A percentile compares a stretch with the other conserved stretches of the same genome.
Evolutionary conservation across 1,140 invertebrate species (phyloP).

Genomic region (Coelopa frigida): DNA sequence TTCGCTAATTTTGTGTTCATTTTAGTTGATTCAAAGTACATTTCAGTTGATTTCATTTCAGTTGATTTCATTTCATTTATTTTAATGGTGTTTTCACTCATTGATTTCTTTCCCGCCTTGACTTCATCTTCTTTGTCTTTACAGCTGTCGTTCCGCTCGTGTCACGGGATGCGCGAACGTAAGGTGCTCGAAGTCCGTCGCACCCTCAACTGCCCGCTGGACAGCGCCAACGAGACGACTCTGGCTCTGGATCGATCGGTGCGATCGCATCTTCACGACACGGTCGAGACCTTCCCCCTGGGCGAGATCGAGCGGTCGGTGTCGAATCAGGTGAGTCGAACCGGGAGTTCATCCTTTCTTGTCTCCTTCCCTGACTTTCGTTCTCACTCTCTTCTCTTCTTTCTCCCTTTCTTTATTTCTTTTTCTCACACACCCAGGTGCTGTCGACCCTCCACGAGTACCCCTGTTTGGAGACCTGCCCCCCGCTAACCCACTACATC

Average conservation of each 20-base stretch:
- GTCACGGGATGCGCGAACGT: slow-evolving; percentile 53
- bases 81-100: too few species aligned
- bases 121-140: background rate
- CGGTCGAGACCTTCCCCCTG: slow-evolving; percentile 52
- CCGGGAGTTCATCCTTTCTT: background rate
- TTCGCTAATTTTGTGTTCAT: too few species aligned
- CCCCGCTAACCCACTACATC: slow-evolving; percentile 50
- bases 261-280: slow-evolving; percentile 47
- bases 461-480: slow-evolving; percentile 51
- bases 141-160: slow-evolving; percentile 58
- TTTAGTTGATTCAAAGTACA: too few species aligned
- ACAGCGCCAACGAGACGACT: slow-evolving; percentile 35
- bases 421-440: slow-evolving; percentile 35
- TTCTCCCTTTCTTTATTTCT: background rate
- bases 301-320: slow-evolving; percentile 56
- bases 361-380: too few species aligned
- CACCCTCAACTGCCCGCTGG: slow-evolving; percentile 47
- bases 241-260: slow-evolving; percentile 46
- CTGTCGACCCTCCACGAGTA: slow-evolving; percentile 55
- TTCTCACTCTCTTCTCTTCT: too few species aligned
- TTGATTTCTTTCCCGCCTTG: background rate
- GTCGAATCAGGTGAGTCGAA: slow-evolving; percentile 49
- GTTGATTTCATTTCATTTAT: background rate
- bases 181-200: slow-evolving; percentile 52
- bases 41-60: too few species aligned